Evolutionary conservation across 2,113 vertebrate genomes (phyloP).

Genomic region (Stercorarius parasiticus): DNA sequence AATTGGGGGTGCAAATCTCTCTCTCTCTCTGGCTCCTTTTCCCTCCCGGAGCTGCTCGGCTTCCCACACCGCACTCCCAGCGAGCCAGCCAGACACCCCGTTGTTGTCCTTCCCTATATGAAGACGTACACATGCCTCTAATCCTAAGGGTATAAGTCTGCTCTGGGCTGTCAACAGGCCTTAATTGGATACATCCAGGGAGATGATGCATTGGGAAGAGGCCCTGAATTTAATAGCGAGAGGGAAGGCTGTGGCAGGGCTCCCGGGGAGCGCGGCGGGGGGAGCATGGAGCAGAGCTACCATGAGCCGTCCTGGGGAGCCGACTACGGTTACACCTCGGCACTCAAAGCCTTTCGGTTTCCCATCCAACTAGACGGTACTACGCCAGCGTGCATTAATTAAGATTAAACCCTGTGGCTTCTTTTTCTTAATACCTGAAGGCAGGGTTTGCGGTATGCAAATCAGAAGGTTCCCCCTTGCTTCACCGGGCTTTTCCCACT

Average conservation of each 20-base stretch:
- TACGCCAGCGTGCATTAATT: rapidly evolving
- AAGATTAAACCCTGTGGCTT: background rate
- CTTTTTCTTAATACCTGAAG: background rate
- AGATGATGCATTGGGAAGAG: conserved; percentile 21
- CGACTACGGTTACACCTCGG: background rate
- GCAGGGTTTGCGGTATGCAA: background rate
- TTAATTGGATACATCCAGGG: conserved; percentile 29
- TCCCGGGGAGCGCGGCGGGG: background rate
- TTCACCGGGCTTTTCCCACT: background rate
- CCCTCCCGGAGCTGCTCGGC: background rate
- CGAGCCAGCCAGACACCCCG: background rate
- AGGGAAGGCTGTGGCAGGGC: background rate
- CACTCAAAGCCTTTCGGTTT: background rate
- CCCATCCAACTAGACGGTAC: background rate
- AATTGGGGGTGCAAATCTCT: background rate
- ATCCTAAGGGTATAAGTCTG: conserved; percentile 6
- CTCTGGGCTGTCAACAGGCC: conserved; percentile 20
- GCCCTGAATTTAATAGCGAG: background rate
- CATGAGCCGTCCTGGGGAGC: background rate
- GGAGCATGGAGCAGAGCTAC: background rate
- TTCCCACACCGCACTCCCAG: background rate
- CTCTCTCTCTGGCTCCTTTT: background rate
- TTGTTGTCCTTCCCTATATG: background rate
- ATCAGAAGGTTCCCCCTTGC: background rate
- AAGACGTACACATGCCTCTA: conserved; percentile 17